A percentile compares a stretch with the other conserved stretches of the same genome.
These are phyloP conservation scores for Germaria angustata DNA, from an alignment of 2,888 invertebrate genomes.

Conservation along the genomic window DNA sequence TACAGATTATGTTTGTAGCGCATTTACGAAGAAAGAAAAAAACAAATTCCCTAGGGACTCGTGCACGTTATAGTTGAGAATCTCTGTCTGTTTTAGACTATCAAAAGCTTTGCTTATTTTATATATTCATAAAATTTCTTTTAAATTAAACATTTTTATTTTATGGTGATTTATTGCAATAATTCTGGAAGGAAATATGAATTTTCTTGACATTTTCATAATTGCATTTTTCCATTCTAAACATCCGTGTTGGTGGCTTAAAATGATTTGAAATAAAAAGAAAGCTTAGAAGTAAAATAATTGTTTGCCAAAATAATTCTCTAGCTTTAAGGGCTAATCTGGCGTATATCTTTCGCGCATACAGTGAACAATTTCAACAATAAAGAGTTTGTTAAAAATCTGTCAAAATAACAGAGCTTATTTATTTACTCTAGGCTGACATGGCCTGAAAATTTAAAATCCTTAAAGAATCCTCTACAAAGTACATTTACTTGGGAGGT, in stretches of 20 bases:
- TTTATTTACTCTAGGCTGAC: too few species aligned
- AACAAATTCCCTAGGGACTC: too few species aligned
- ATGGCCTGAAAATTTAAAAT: too few species aligned
- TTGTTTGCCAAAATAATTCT: not conserved
- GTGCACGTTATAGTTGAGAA: too few species aligned
- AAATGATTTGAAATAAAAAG: slow-evolving; percentile 14
- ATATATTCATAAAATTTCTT: not conserved
- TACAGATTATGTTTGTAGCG: too few species aligned
- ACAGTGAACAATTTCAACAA: not conserved
- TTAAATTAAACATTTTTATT: not conserved
- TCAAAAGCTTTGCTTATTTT: not conserved
- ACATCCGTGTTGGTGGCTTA: slow-evolving; percentile 37
- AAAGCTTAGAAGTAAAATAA: not conserved
- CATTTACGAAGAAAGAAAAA: too few species aligned
- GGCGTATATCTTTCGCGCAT: not conserved
- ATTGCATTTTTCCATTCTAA: slow-evolving; percentile 23
- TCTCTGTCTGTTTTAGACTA: not conserved
- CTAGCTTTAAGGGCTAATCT: not conserved
- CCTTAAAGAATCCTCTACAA: too few species aligned
- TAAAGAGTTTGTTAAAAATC: too few species aligned
- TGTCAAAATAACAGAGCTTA: too few species aligned
- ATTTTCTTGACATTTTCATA: slow-evolving; percentile 31
- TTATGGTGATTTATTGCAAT: not conserved
- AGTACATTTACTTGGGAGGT: too few species aligned
- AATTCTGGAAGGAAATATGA: not conserved